A percentile compares a stretch with the other conserved stretches of the same genome.
Evolutionary conservation across 2,797 vertebrate species (phyloP).

Genomic region (Pangasius krempfi): DNA sequence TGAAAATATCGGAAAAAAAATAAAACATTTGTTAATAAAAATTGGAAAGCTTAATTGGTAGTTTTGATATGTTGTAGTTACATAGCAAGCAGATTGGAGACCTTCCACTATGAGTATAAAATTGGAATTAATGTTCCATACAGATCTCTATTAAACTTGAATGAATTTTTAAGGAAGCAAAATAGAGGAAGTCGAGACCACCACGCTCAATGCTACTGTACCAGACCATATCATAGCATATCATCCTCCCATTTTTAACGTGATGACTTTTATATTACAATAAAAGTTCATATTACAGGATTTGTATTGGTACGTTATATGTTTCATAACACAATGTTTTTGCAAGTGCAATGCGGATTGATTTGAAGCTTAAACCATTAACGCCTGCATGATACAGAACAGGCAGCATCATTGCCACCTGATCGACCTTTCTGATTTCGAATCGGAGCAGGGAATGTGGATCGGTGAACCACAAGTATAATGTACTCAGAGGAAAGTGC

Average conservation of each 20-base stretch:
- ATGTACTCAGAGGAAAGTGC: background rate
- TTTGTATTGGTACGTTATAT: too few species aligned
- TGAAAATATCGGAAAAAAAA: background rate
- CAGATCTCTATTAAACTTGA: background rate
- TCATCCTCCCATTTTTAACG: too few species aligned
- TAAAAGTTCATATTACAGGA: background rate
- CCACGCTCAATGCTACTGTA: background rate
- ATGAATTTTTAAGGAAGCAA: background rate
- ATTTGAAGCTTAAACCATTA: too few species aligned
- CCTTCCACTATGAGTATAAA: background rate
- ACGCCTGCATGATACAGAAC: background rate
- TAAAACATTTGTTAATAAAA: background rate
- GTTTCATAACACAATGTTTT: too few species aligned
- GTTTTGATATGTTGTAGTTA: background rate
- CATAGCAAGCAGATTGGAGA: background rate
- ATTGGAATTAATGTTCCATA: background rate
- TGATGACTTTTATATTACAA: too few species aligned
- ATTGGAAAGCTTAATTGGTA: background rate
- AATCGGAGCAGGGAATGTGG: background rate
- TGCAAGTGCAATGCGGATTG: too few species aligned
- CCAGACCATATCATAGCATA: background rate
- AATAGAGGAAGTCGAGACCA: too few species aligned
- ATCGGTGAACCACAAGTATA: background rate
- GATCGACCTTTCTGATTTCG: background rate
- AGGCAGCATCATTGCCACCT: background rate